A percentile compares a stretch with the other conserved stretches of the same genome.
phyloP scores from a whole-genome alignment of 2,888 invertebrate species.

The Aphrophora alni region DNA sequence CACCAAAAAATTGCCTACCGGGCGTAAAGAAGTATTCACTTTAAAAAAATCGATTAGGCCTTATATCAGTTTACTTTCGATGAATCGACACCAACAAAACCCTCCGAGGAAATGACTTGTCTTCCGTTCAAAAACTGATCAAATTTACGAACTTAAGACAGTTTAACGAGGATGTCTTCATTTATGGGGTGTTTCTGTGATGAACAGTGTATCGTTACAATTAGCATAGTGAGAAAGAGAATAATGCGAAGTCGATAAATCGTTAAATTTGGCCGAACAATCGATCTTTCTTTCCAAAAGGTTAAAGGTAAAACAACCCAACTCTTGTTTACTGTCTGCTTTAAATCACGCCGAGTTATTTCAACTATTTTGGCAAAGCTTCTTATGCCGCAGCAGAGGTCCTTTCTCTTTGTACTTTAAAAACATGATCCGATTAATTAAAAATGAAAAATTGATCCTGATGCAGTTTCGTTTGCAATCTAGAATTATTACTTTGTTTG shows the following conservation, averaged over 20 bases:
- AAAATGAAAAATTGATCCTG: not conserved
- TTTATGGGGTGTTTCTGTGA: not conserved
- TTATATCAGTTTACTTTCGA: too few relatives aligned
- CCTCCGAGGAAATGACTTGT: too few relatives aligned
- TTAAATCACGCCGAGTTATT: not conserved
- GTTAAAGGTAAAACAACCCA: not conserved
- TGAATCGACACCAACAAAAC: too few relatives aligned
- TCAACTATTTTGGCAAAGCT: not conserved
- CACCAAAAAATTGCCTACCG: too few relatives aligned
- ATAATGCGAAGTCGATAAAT: not conserved
- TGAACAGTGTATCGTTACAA: slow-evolving; percentile 2
- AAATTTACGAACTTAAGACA: slow-evolving; percentile 3
- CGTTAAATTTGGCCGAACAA: not conserved
- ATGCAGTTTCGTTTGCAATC: not conserved
- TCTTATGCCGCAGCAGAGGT: not conserved
- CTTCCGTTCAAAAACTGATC: too few relatives aligned
- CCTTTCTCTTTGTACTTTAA: not conserved
- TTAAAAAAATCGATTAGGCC: too few relatives aligned
- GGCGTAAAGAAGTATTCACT: too few relatives aligned
- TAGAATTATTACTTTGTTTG: not conserved
- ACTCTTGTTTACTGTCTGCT: not conserved
- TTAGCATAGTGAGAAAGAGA: not conserved
- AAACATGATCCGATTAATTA: slow-evolving; percentile 9
- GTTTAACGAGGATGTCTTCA: not conserved
- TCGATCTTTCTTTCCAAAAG: not conserved